phyloP scores from a whole-genome alignment of 2,888 invertebrate species.

The Synergus japonicus region DNA sequence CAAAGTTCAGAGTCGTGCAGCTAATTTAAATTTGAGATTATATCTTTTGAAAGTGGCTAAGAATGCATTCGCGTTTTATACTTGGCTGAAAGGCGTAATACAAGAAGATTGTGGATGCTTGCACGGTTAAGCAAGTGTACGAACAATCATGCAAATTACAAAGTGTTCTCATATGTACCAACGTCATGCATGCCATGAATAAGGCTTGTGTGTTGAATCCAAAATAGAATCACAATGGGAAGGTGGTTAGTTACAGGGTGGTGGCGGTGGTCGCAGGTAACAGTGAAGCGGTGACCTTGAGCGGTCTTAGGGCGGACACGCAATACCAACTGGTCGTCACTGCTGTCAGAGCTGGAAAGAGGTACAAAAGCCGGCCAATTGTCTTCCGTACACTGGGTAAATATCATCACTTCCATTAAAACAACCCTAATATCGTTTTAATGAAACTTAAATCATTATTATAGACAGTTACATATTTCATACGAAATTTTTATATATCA shows the following conservation, averaged over 20 bases:
- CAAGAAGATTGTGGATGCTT: not conserved
- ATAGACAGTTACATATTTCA: not conserved
- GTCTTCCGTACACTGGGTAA: slow-evolving; percentile 93
- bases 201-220: slow-evolving; percentile 33
- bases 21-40: not conserved
- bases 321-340: slow-evolving; percentile 93
- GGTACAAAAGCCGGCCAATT: slow-evolving; percentile 90
- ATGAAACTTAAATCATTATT: not conserved
- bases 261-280: slow-evolving; percentile 94
- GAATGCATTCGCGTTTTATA: not conserved
- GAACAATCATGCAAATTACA: not conserved
- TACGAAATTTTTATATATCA: not conserved
- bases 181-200: slow-evolving; percentile 51
- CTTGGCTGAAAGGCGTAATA: not conserved
- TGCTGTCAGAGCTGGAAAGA: slow-evolving; percentile 89
- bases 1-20: not conserved
- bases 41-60: not conserved
- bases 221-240: slow-evolving; percentile 70
- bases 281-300: slow-evolving; percentile 90
- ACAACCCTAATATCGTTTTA: not conserved
- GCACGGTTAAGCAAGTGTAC: not conserved
- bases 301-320: slow-evolving; percentile 89
- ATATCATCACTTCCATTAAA: slow-evolving; percentile 50
- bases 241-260: slow-evolving; percentile 93
- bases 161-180: not conserved